phyloP scores from a whole-genome alignment of 2,113 vertebrate genomes.

The Rhinopomastus cyanomelas region DNA sequence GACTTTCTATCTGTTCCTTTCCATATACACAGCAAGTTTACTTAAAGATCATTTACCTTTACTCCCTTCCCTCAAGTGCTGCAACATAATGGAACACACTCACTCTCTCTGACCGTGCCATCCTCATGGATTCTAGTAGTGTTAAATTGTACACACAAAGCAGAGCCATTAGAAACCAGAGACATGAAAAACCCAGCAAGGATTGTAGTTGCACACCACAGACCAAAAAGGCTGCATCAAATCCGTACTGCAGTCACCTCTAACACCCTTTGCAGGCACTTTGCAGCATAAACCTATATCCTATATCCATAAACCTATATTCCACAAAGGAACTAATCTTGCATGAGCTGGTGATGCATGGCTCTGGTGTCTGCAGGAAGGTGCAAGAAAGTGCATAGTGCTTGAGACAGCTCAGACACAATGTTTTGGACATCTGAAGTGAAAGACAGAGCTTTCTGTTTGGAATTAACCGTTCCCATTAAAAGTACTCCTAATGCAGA shows the following conservation, averaged over 20 bases:
- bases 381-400: background rate
- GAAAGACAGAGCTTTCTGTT: no score
- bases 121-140: background rate
- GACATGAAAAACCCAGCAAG: background rate
- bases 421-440: background rate
- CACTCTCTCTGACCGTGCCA: background rate
- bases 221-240: background rate
- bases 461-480: background rate
- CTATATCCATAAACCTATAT: no score
- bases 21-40: background rate
- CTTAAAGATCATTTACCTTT: background rate
- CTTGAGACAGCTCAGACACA: accelerated
- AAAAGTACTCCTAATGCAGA: background rate
- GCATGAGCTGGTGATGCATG: accelerated
- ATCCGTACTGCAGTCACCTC: accelerated
- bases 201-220: accelerated
- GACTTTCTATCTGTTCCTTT: background rate
- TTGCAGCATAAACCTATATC: background rate
- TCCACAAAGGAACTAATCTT: background rate
- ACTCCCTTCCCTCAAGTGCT: background rate
- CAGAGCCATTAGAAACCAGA: background rate
- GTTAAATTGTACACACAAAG: background rate
- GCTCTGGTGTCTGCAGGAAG: background rate
- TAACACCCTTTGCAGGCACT: accelerated
- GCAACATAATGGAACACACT: background rate